Conservation (phyloP, 1,140 invertebrate genomes). For the Eubasilissa regina region DNA sequence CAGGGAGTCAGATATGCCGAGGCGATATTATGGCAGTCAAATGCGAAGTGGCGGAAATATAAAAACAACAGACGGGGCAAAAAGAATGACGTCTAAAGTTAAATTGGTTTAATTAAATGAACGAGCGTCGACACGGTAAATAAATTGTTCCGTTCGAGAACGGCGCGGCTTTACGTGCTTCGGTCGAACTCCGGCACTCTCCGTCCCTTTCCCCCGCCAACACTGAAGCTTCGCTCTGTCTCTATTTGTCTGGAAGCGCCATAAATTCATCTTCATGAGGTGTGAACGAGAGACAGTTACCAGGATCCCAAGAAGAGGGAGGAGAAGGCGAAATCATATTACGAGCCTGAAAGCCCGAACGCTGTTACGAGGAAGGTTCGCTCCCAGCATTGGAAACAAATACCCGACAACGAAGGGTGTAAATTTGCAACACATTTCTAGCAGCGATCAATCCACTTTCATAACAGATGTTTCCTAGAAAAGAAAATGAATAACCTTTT, state of each 20-base stretch:
- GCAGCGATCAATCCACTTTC: neutral
- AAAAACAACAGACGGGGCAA: conserved; percentile 34
- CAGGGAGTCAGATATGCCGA: neutral
- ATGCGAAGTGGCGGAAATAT: conserved; percentile 36
- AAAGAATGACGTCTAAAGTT: conserved; percentile 58
- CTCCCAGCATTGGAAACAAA: conserved; percentile 44
- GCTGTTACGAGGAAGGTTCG: conserved; percentile 32
- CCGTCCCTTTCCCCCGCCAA: conserved; percentile 26
- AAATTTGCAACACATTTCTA: conserved; percentile 30
- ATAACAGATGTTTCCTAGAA: too few species aligned
- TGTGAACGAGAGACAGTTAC: conserved; percentile 38
- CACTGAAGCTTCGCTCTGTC: conserved; percentile 3
- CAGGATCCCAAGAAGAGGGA: neutral
- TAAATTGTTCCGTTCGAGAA: conserved; percentile 59
- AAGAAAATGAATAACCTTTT: too few species aligned
- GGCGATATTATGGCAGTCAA: conserved; percentile 52
- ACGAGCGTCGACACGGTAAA: conserved; percentile 60
- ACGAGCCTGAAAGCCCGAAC: conserved; percentile 38
- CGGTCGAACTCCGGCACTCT: conserved; percentile 2
- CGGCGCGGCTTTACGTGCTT: conserved; percentile 34
- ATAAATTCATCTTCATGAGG: conserved; percentile 49
- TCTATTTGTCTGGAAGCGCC: conserved; percentile 46
- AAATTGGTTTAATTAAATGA: conserved; percentile 61
- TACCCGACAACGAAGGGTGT: conserved; percentile 30
- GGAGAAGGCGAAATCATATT: conserved; percentile 34